phyloP scores from a whole-genome alignment of 64 coral and sea anemone species.

The Pocillopora verrucosa region DNA sequence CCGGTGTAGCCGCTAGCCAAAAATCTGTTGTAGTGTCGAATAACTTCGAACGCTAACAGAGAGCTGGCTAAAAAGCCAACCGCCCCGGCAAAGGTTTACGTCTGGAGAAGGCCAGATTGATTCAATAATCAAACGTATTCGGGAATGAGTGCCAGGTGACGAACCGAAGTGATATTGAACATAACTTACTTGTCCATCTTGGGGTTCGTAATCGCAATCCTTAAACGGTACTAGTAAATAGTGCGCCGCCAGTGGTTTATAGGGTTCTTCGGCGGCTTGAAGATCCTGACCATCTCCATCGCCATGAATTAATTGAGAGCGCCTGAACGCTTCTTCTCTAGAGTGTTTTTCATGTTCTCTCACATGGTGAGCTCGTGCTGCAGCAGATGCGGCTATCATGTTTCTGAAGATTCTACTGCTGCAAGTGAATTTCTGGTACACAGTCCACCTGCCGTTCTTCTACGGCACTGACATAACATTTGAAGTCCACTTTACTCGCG shows the following conservation, averaged over 20 bases:
- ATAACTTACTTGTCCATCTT: conserved; percentile 86
- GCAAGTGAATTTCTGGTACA: conserved; percentile 85
- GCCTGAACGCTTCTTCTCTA: conserved; percentile 68
- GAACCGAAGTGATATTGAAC: conserved; percentile 47
- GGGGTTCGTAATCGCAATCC: conserved; percentile 77
- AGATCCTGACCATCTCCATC: conserved; percentile 41
- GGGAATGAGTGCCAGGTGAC: conserved; percentile 21
- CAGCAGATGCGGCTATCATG: conserved; percentile 92
- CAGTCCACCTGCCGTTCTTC: conserved; percentile 78
- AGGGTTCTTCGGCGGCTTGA: conserved; percentile 37
- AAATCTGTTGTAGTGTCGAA: conserved; percentile 7
- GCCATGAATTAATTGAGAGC: conserved; percentile 63
- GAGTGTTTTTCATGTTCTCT: conserved; percentile 60
- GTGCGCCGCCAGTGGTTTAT: conserved; percentile 60
- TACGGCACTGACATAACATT: conserved; percentile 95
- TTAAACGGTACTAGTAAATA: conserved; percentile 94
- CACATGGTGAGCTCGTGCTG: conserved; percentile 77
- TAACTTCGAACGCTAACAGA: conserved; percentile 45
- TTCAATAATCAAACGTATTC: conserved; percentile 39
- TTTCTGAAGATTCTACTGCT: conserved; percentile 64
- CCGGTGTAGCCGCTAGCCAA: not conserved
- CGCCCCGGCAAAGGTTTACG: conserved; percentile 19
- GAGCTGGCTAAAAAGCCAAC: conserved; percentile 49
- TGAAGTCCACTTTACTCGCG: conserved; percentile 87
- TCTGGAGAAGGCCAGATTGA: conserved; percentile 12